phyloP scores from a whole-genome alignment of 2,888 invertebrate genomes.

The Rhaphigaster nebulosa region DNA sequence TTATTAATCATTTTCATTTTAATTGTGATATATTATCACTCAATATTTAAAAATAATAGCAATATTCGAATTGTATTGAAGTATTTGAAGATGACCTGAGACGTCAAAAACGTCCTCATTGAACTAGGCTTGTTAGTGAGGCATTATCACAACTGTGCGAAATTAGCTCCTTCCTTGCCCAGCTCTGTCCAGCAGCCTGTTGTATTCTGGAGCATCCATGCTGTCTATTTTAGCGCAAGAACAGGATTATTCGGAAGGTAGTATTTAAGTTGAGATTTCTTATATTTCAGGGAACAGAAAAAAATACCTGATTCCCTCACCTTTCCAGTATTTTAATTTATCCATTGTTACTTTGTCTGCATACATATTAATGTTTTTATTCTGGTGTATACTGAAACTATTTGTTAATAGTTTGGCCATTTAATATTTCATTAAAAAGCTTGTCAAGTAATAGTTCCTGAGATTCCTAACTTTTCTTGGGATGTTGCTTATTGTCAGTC shows the following conservation, averaged over 20 bases:
- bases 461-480: no score
- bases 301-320: no score
- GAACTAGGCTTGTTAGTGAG: not conserved
- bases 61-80: not conserved
- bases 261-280: no score
- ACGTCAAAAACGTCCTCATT: not conserved
- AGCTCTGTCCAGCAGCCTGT: not conserved
- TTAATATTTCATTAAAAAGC: no score
- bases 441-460: no score
- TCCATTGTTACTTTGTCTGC: no score
- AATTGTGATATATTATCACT: not conserved
- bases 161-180: slow-evolving; percentile 12
- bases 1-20: not conserved
- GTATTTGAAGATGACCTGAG: not conserved
- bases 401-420: no score
- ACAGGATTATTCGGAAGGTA: not conserved
- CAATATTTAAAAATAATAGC: not conserved
- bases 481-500: no score
- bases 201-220: not conserved
- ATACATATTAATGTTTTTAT: no score
- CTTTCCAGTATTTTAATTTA: no score
- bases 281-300: no score
- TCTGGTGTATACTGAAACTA: no score
- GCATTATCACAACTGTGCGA: slow-evolving; percentile 23
- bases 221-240: not conserved